These are phyloP conservation scores for Anableps anableps DNA, from an alignment of 2,797 vertebrate species.

Conservation along the genomic window DNA sequence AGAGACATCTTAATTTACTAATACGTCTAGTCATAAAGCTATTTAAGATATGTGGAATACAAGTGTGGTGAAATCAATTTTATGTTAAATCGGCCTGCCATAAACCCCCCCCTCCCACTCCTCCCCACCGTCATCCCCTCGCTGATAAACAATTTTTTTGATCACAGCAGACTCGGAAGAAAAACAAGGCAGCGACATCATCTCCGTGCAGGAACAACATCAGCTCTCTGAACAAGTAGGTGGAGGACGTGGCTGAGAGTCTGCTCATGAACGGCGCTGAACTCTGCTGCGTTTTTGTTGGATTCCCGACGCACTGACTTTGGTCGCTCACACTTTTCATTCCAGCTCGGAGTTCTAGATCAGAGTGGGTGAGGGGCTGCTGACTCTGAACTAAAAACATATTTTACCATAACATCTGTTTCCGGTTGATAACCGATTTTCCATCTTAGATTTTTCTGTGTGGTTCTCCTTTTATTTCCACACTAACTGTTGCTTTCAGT, in stretches of 20 bases:
- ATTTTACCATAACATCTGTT: background rate
- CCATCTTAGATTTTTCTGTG: background rate
- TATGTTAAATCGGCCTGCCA: too few relatives aligned
- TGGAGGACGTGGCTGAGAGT: background rate
- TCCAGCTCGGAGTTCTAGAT: background rate
- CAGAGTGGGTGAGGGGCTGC: constrained; percentile 2
- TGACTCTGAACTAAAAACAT: background rate
- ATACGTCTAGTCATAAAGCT: too few relatives aligned
- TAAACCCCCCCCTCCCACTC: too few relatives aligned
- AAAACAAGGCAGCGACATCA: background rate
- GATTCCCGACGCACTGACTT: background rate
- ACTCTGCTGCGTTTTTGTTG: background rate
- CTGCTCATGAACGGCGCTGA: background rate
- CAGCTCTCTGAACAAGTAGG: constrained; percentile 14
- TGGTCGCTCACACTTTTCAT: background rate
- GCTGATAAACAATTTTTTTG: constrained; percentile 74
- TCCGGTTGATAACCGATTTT: background rate
- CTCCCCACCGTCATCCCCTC: background rate
- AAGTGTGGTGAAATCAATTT: too few relatives aligned
- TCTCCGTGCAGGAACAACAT: background rate
- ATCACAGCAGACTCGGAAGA: constrained; percentile 58
- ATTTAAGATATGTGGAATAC: too few relatives aligned
- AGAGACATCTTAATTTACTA: too few relatives aligned
- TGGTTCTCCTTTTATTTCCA: background rate
- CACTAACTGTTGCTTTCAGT: background rate